phyloP scores from a whole-genome alignment of 2,888 invertebrate species.

The Ormyrus rosae region DNA sequence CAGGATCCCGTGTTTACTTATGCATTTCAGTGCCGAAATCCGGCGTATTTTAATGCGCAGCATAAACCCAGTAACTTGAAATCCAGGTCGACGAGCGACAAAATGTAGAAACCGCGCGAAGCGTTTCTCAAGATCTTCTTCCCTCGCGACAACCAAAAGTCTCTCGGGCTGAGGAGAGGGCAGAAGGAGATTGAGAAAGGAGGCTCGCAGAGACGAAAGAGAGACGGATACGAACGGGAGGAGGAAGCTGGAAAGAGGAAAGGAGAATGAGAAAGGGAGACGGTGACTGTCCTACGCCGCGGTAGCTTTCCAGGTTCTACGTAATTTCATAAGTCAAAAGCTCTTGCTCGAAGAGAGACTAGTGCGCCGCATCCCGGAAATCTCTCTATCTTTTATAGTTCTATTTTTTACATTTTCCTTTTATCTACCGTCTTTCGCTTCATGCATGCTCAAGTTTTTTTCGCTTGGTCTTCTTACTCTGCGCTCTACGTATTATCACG shows the following conservation, averaged over 20 bases:
- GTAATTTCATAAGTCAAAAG: slow-evolving; percentile 58
- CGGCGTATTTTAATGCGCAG: slow-evolving; percentile 38
- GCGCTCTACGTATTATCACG: no score
- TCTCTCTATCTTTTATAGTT: no score
- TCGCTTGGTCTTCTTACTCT: no score
- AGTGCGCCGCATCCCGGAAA: no score
- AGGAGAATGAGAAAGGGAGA: slow-evolving; percentile 30
- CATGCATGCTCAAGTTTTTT: no score
- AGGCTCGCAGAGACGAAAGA: neutral
- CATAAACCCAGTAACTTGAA: slow-evolving; percentile 31
- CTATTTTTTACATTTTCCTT: no score
- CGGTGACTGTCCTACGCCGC: slow-evolving; percentile 38
- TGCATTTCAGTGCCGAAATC: slow-evolving; percentile 27
- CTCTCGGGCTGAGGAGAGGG: no score
- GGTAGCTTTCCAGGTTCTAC: slow-evolving; percentile 39
- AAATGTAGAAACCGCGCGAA: slow-evolving; percentile 31
- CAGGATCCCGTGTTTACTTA: neutral
- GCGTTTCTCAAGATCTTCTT: slow-evolving; percentile 18
- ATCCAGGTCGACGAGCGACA: slow-evolving; percentile 48
- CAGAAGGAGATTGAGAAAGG: no score
- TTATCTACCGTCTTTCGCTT: no score
- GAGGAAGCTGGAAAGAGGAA: slow-evolving; percentile 14
- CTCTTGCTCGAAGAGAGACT: slow-evolving; percentile 2
- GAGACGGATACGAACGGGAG: neutral
- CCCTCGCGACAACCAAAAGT: no score